These are phyloP conservation scores for Alethe castanea DNA, from an alignment of 2,113 vertebrate genomes.

Conservation along the genomic window DNA sequence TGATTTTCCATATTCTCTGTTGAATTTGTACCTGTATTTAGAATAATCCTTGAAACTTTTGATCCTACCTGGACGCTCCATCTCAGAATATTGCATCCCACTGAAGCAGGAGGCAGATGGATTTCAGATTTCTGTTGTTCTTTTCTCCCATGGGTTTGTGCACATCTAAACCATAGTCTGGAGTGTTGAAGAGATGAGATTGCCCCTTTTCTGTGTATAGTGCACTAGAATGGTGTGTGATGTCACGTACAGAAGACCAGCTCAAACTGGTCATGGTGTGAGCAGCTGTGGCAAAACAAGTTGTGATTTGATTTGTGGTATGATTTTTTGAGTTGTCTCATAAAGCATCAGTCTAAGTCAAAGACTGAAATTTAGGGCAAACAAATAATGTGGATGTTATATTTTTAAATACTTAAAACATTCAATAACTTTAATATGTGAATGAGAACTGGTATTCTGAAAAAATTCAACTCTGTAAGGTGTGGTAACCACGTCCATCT, in stretches of 20 bases:
- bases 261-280: not conserved
- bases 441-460: not conserved
- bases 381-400: not conserved
- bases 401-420: not conserved
- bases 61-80: not conserved
- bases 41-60: not conserved
- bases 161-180: not conserved
- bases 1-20: not conserved
- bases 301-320: not conserved
- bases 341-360: not conserved
- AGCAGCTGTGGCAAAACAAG: not conserved
- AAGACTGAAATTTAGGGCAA: not conserved
- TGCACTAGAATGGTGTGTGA: accelerated
- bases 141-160: not conserved
- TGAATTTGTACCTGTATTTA: not conserved
- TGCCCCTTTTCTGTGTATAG: not conserved
- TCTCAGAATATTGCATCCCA: not conserved
- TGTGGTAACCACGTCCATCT: not conserved
- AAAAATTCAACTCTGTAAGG: not conserved
- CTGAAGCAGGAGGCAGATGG: not conserved
- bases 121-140: not conserved
- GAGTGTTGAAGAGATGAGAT: not conserved
- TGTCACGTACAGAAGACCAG: not conserved
- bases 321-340: not conserved
- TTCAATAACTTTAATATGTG: not conserved